A percentile compares a stretch with the other conserved stretches of the same genome.
Evolutionary conservation across 1,140 invertebrate species (phyloP).

Genomic region (Pseudomyrmex concolor): DNA sequence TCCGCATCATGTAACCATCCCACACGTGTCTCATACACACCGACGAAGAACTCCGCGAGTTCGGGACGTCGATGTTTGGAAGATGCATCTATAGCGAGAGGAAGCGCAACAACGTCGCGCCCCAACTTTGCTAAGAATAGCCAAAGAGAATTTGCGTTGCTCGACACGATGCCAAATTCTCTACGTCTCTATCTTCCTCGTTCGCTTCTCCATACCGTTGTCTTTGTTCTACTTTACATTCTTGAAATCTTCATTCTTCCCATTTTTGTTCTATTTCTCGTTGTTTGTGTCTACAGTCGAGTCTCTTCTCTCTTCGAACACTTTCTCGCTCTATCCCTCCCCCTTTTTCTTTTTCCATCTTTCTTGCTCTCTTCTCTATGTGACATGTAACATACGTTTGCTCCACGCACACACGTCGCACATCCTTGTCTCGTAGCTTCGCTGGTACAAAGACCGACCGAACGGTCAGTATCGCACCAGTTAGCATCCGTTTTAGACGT

Average conservation of each 20-base stretch:
- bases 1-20: not conserved
- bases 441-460: conserved; percentile 51
- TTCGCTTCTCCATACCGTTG: not conserved
- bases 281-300: conserved; percentile 4
- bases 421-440: conserved; percentile 39
- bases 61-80: conserved; percentile 7
- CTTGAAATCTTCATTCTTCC: not conserved
- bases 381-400: conserved; percentile 13
- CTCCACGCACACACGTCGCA: conserved; percentile 3
- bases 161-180: conserved; percentile 66
- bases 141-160: conserved; percentile 66
- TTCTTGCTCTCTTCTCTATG: conserved; percentile 21
- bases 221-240: not conserved
- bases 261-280: not conserved
- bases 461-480: conserved; percentile 63
- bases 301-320: conserved; percentile 15
- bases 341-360: conserved; percentile 1
- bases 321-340: not conserved
- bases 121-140: conserved; percentile 60
- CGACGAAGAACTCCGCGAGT: conserved; percentile 1
- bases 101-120: conserved; percentile 7
- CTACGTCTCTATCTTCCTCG: conserved; percentile 9
- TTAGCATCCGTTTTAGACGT: conserved; percentile 62
- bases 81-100: not conserved
- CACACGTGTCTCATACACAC: not conserved